These are phyloP conservation scores for Sphaeridia pumilis DNA, from an alignment of 2,888 invertebrate species.

Conservation along the genomic window DNA sequence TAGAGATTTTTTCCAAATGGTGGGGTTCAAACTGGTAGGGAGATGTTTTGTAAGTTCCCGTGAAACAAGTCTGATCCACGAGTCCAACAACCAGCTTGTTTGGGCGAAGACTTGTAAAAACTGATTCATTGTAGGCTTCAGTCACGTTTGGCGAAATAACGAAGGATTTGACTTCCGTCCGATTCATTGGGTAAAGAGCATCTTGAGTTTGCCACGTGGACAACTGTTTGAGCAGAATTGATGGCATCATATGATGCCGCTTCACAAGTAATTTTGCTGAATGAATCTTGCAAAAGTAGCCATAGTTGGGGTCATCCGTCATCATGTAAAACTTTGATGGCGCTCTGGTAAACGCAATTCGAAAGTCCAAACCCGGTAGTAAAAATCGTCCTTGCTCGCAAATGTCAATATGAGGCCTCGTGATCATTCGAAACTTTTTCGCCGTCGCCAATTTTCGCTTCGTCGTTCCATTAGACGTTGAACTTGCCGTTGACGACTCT, in stretches of 20 bases:
- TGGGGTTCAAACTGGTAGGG: neutral
- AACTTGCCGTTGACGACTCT: neutral
- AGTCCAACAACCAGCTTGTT: neutral
- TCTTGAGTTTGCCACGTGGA: neutral
- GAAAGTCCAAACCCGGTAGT: neutral
- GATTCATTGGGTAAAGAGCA: neutral
- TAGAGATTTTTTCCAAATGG: neutral
- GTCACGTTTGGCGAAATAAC: neutral
- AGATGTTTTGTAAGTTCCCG: neutral
- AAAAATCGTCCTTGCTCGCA: neutral
- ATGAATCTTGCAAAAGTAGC: neutral
- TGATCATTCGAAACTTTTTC: neutral
- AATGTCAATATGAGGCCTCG: neutral
- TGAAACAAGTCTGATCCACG: neutral
- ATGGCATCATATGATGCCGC: neutral
- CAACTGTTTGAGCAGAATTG: neutral
- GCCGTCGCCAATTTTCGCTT: too few species aligned
- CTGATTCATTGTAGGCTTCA: neutral
- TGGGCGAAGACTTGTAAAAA: neutral
- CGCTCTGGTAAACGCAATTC: neutral
- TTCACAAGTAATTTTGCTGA: neutral
- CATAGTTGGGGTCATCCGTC: neutral
- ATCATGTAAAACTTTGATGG: neutral
- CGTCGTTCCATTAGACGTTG: neutral
- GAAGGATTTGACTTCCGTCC: neutral